Conservation (phyloP, 2,113 vertebrate genomes). For the Calidris pugnax region DNA sequence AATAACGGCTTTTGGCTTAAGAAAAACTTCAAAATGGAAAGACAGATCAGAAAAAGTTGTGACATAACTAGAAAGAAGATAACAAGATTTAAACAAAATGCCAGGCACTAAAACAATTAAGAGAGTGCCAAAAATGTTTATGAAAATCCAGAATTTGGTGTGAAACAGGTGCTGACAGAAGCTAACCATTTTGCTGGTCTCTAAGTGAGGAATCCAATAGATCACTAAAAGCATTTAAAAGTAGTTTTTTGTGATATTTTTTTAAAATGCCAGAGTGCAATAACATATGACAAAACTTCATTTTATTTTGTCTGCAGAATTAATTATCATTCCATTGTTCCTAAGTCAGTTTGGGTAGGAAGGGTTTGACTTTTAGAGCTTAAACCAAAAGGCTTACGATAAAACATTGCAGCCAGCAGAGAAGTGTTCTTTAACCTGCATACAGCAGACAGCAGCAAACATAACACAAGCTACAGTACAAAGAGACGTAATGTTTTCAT, state of each 20-base stretch:
- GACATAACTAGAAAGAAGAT: not conserved
- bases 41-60: not conserved
- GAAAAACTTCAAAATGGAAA: conserved; percentile 14
- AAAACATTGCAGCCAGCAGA: conserved; percentile 71
- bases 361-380: conserved; percentile 55
- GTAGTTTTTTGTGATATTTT: conserved; percentile 27
- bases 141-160: conserved; percentile 30
- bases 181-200: conserved; percentile 42
- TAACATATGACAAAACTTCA: conserved; percentile 65
- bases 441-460: conserved; percentile 73
- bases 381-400: conserved; percentile 58
- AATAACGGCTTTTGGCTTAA: not conserved
- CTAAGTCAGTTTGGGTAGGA: conserved; percentile 54
- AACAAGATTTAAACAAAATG: conserved; percentile 17
- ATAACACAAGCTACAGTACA: conserved; percentile 65
- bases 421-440: conserved; percentile 77
- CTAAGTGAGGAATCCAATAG: conserved; percentile 34
- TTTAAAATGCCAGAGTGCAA: conserved; percentile 55
- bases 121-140: conserved; percentile 16
- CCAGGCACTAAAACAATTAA: not conserved
- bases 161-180: conserved; percentile 56
- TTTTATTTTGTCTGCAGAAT: conserved; percentile 70
- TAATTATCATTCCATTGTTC: conserved; percentile 67
- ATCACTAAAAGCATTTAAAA: conserved; percentile 62
- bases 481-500: conserved; percentile 73